Evolutionary conservation across 2,113 vertebrate species (phyloP).

Genomic region (Phaethon lepturus): DNA sequence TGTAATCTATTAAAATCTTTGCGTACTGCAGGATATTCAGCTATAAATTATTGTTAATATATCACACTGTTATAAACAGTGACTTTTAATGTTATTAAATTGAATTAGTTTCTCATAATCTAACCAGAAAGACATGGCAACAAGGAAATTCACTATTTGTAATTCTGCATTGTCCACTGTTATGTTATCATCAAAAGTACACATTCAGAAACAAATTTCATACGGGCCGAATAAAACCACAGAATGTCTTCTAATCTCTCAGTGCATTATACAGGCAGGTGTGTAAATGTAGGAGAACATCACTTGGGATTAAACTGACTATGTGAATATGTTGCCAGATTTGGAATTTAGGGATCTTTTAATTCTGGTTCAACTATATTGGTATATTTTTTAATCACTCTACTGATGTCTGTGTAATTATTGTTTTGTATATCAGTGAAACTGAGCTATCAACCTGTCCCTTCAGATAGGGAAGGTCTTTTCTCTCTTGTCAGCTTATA

Average conservation of each 20-base stretch:
- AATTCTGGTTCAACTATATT: neutral
- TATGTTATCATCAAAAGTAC: neutral
- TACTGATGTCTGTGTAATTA: neutral
- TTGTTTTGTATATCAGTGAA: accelerated
- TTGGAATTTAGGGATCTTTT: neutral
- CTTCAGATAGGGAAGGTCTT: neutral
- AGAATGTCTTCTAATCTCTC: neutral
- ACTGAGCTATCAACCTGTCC: neutral
- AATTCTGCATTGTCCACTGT: neutral
- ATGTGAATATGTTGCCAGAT: neutral
- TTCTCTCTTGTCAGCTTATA: neutral
- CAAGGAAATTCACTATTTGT: neutral
- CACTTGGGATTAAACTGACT: neutral
- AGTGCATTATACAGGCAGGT: neutral
- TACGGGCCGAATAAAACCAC: neutral
- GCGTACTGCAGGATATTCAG: neutral
- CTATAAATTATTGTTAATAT: neutral
- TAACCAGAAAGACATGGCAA: neutral
- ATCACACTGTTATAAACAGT: neutral
- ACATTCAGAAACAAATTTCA: neutral
- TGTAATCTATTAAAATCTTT: neutral
- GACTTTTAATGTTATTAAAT: neutral
- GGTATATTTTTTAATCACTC: neutral
- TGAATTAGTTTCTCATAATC: neutral
- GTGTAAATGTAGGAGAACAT: neutral